phyloP scores from a whole-genome alignment of 2,888 invertebrate species.

The Dryadula phaetusa region DNA sequence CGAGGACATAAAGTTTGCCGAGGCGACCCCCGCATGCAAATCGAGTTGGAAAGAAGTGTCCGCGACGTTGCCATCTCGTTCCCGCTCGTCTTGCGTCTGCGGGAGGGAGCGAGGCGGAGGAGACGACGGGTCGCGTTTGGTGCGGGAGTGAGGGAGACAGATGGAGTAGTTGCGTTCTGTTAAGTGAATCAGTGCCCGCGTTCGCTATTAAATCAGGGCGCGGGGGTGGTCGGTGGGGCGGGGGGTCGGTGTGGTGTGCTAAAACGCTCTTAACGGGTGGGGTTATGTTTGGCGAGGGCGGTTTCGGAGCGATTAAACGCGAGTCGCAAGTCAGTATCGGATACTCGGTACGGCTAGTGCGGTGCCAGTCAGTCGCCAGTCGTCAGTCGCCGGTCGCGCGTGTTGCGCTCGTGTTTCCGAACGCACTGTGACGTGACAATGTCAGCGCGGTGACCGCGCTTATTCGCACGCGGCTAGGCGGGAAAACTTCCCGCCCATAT shows the following conservation, averaged over 20 bases:
- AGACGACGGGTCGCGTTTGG: slow-evolving; percentile 52
- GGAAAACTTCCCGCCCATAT: slow-evolving; percentile 81
- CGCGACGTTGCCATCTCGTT: slow-evolving; percentile 71
- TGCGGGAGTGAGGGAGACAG: slow-evolving; percentile 69
- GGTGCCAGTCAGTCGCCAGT: slow-evolving; percentile 48
- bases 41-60: slow-evolving; percentile 82
- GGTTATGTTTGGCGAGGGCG: slow-evolving; percentile 83
- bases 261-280: slow-evolving; percentile 83
- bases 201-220: slow-evolving; percentile 83
- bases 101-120: slow-evolving; percentile 54
- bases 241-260: slow-evolving; percentile 77
- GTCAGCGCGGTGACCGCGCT: slow-evolving; percentile 79
- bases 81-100: slow-evolving; percentile 52
- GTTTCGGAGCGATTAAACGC: slow-evolving; percentile 74
- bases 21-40: slow-evolving; percentile 82
- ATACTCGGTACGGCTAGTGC: no score
- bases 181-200: slow-evolving; percentile 85
- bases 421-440: slow-evolving; percentile 64
- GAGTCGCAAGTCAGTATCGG: no score
- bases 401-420: slow-evolving; percentile 60
- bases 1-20: slow-evolving; percentile 83
- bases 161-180: slow-evolving; percentile 78
- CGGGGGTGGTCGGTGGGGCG: slow-evolving; percentile 72
- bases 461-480: slow-evolving; percentile 71
- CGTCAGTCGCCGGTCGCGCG: slow-evolving; percentile 66